Base-by-base conservation (phyloP, 2,888 invertebrate genomes). In the Eupithecia subfuscata region DNA sequence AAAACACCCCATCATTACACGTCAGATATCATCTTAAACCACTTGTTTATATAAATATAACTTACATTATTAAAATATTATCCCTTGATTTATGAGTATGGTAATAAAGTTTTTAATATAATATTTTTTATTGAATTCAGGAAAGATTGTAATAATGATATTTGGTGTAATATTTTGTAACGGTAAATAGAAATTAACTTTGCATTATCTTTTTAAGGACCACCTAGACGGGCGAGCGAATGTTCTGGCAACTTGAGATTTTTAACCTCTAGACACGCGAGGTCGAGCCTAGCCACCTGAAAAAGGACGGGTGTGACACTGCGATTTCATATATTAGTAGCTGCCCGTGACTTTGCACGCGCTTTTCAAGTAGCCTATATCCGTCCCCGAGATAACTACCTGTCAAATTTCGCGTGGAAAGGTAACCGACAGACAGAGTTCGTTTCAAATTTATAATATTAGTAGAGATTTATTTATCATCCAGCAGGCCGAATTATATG, bases 41-140 rank as follows among this genome's bases (percentile, higher is more conserved):
- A 34, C 79, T 78, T 81, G 80, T 81, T 80, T 77, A 80, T 80
- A 77, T 78, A 78, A 78, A 75, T 74, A 40, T 67, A 18, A 34
- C 34, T 67, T n/a, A 65, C n/a, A 67, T n/a, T 67, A 40, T 67
- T 64, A 64, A 63, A 77, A 77, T 75, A 75, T 67, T 74, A 77
- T 77, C 65, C 52, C 30, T 63, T 72, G 74, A 77, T 74, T 77
- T 77, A 77, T 77, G 56, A 56, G 56, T 69, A 70, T 67, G 14
- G 69, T 9, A 74, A 74, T 72, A 74, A 67, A 70, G 52, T 64
- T 74, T 73, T 64, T 73, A 40, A 60, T 37, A 70, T 72, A 70
- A 11, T 48, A 69, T 72, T 75, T 75, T 60, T 48, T 34, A 69
- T 67, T 48, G 16, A 64, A 64, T 64, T 34, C 64, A 18, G 64